Evolutionary conservation across 1,140 invertebrate species (phyloP), one percentile per base, ranked within the genome.

Genomic region (Heliconius hewitsoni): DNA sequence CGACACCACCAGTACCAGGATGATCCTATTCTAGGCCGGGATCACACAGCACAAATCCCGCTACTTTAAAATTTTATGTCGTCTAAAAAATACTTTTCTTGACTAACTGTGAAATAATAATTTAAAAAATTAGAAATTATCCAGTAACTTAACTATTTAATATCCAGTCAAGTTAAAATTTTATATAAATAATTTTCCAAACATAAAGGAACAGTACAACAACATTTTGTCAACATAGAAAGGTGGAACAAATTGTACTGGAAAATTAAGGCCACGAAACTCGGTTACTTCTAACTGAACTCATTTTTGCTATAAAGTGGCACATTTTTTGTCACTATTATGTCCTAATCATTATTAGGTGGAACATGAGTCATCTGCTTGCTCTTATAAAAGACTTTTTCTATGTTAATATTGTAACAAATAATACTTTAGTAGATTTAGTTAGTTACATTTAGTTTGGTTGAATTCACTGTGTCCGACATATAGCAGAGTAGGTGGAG

Each of bases 211-310:
- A 18, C 13, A 13, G 27, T 66, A 27, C 8, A 11, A 16, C 9
- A 72, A 72, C 19, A 37, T 37, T 71, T 71, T 50, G 39, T 11
- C n/a, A 46, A 73, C 8, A 19, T 57, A 34, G 73, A 74, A 55
- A 74, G 46, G 73, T 57, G 73, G 16, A 74, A 74, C 73, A 2
- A 74, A 74, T 74, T 74, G 27, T 66, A 23, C 60, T 30, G 4
- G 3, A 66, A 30, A 66, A 66, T 66, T 66, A 66, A 66, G 60
- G 60, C 27, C 60, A 66, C 18, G 27, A 66, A 66, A 66, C n/a
- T 23, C 27, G 27, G 27, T 66, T 66, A 66, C 13, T 16, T 66
- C 60, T 66, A 13, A 66, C 60, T 27, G 60, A 30, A 30, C 60
- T 66, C 27, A 30, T 66, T 66, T 30, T 30, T 3, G 13, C 60